phyloP scores from a whole-genome alignment of 1,140 invertebrate genomes.

The Cydia pomonella region DNA sequence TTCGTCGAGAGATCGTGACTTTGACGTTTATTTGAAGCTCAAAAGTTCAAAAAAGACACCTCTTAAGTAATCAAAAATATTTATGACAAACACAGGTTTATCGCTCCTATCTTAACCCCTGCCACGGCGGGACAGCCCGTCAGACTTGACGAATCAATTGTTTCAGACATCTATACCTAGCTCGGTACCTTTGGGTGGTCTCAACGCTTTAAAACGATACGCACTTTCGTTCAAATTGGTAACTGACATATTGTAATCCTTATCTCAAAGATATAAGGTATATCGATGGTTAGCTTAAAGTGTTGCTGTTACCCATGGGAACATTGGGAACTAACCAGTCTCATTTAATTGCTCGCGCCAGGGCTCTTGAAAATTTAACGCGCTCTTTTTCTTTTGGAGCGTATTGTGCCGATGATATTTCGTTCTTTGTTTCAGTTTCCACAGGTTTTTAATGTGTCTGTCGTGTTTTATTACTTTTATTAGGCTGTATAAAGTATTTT shows the following conservation, averaged over 20 bases:
- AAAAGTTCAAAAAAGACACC: background rate
- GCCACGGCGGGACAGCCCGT: constrained; percentile 12
- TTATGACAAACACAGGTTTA: background rate
- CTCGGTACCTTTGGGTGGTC: constrained; percentile 31
- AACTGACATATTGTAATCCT: too few species aligned
- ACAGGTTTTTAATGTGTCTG: background rate
- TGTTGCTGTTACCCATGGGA: constrained; percentile 8
- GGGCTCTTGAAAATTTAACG: constrained; percentile 26
- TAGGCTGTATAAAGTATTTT: background rate
- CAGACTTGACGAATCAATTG: constrained; percentile 47
- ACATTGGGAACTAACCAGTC: constrained; percentile 13
- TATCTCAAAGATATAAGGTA: too few species aligned
- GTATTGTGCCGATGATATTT: constrained; percentile 22
- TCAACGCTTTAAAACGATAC: constrained; percentile 16
- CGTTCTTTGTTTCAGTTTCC: constrained; percentile 7
- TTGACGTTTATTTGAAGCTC: too few species aligned
- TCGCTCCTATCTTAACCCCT: constrained; percentile 29
- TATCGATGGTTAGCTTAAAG: too few species aligned
- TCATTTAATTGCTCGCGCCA: constrained; percentile 14
- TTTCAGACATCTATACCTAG: constrained; percentile 42
- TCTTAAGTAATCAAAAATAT: too few species aligned
- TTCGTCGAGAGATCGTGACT: too few species aligned
- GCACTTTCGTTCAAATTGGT: background rate
- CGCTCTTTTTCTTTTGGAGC: constrained; percentile 17
- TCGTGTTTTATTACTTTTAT: background rate